Evolutionary conservation across 2,888 invertebrate species (phyloP).

Genomic region (Brachynemurus nebulosus): DNA sequence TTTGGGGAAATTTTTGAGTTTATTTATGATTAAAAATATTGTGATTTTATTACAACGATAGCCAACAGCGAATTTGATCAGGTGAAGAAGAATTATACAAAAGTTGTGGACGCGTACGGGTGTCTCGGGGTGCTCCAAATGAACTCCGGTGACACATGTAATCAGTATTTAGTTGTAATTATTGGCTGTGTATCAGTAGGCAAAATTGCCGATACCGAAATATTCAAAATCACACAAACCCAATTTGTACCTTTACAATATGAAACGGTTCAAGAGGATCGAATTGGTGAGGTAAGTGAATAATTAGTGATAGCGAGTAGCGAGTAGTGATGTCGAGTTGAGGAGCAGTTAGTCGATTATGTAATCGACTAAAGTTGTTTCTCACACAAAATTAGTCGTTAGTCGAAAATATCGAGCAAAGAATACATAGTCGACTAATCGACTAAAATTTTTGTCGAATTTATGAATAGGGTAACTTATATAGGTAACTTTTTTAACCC

Average conservation of each 20-base stretch:
- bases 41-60: no score
- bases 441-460: no score
- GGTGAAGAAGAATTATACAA: slow-evolving; percentile 76
- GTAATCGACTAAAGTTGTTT: no score
- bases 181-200: slow-evolving; percentile 95
- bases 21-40: not conserved
- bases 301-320: no score
- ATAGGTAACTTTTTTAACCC: no score
- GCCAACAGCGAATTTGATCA: slow-evolving; percentile 80
- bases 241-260: slow-evolving; percentile 79
- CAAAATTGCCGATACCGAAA: slow-evolving; percentile 87
- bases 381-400: no score
- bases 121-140: slow-evolving; percentile 87
- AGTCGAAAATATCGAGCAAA: no score
- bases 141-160: slow-evolving; percentile 69
- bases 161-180: slow-evolving; percentile 82
- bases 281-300: slow-evolving; percentile 39
- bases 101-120: slow-evolving; percentile 89
- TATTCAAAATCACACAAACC: slow-evolving; percentile 88
- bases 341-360: no score
- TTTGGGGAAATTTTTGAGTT: no score
- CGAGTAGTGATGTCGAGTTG: no score
- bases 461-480: no score
- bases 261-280: slow-evolving; percentile 44
- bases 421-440: no score